A percentile compares a stretch with the other conserved stretches of the same genome.
Conservation (phyloP, 2,113 vertebrate species). For the Myotis lucifugus region DNA sequence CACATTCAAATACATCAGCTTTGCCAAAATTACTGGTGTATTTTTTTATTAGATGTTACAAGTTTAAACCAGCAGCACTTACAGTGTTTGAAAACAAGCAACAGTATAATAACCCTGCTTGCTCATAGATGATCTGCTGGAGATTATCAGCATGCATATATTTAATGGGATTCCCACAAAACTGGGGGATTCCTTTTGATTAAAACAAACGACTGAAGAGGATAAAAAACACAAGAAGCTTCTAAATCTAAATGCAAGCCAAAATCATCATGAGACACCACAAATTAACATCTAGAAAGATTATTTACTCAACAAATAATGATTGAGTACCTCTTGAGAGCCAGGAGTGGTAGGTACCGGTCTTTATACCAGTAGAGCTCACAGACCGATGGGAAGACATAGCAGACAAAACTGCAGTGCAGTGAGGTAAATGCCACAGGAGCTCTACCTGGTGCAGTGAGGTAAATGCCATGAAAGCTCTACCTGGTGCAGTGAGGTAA, state of each 20-base stretch:
- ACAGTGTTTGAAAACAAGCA: constrained; percentile 37
- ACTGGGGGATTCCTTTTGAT: not conserved
- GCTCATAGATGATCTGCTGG: not conserved
- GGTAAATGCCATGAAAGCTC: not conserved
- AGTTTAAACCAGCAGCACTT: not conserved
- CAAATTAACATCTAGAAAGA: constrained; percentile 28
- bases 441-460: not conserved
- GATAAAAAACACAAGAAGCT: constrained; percentile 35
- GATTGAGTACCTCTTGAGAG: not conserved
- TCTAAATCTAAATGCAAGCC: constrained; percentile 2
- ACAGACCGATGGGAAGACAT: not conserved
- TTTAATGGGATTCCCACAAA: not conserved
- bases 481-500: not conserved
- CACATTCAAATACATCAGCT: constrained; percentile 44
- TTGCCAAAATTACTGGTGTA: not conserved
- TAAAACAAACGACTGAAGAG: not conserved
- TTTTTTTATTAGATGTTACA: constrained; percentile 22
- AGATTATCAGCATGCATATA: not conserved
- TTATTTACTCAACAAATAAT: constrained; percentile 38
- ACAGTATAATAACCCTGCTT: not conserved
- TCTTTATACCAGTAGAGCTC: not conserved
- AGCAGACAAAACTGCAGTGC: not conserved
- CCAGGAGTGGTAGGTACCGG: not conserved
- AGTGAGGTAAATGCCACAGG: too few relatives aligned
- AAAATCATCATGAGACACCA: not conserved